phyloP scores from a whole-genome alignment of 2,888 invertebrate genomes.

The Drosophila robusta region DNA sequence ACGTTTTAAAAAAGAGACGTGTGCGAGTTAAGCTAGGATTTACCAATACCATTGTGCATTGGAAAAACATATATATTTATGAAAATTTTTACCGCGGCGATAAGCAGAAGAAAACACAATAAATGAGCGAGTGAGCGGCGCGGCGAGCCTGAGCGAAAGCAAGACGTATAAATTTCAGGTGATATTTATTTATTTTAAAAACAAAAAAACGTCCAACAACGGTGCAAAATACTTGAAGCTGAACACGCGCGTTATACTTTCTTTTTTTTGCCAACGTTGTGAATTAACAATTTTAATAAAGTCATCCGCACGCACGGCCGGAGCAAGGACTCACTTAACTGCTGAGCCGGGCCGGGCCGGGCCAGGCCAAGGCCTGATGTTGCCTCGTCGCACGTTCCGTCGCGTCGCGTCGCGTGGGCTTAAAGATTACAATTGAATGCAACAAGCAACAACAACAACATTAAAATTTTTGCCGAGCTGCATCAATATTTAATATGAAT shows the following conservation, averaged over 20 bases:
- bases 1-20: slow-evolving; percentile 10
- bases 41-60: slow-evolving; percentile 40
- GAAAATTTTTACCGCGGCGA: slow-evolving; percentile 13
- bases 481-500: slow-evolving; percentile 69
- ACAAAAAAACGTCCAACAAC: slow-evolving; percentile 57
- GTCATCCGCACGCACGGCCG: slow-evolving; percentile 73
- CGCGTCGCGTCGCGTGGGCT: slow-evolving; percentile 17
- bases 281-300: slow-evolving; percentile 75
- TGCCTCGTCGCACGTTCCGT: neutral
- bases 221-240: slow-evolving; percentile 55
- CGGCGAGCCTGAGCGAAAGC: neutral
- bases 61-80: slow-evolving; percentile 36
- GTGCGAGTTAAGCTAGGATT: slow-evolving; percentile 62
- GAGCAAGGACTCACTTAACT: slow-evolving; percentile 44
- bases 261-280: slow-evolving; percentile 35
- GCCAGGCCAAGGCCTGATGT: slow-evolving; percentile 7
- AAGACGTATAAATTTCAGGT: slow-evolving; percentile 2
- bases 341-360: slow-evolving; percentile 18
- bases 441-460: slow-evolving; percentile 18
- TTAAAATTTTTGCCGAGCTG: slow-evolving; percentile 8
- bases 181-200: slow-evolving; percentile 7
- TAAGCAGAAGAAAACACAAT: slow-evolving; percentile 41
- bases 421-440: slow-evolving; percentile 33
- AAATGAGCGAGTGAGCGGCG: slow-evolving; percentile 12
- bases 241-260: slow-evolving; percentile 64